phyloP scores from a whole-genome alignment of 92 coral and sea anemone species.

The Porites evermanni region DNA sequence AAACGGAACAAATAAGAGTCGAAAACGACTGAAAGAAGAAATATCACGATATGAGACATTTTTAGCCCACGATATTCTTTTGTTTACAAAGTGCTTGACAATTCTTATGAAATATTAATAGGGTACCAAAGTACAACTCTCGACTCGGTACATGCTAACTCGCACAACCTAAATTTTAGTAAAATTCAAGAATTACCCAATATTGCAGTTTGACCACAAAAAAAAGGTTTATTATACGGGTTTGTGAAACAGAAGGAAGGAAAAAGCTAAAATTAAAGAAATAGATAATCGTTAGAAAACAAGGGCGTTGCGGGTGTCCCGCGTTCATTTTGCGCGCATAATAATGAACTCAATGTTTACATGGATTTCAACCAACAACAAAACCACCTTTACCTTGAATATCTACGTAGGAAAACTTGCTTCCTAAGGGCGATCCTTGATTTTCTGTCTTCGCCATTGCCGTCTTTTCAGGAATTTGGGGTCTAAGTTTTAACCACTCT shows the following conservation, averaged over 20 bases:
- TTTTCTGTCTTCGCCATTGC: constrained; percentile 60
- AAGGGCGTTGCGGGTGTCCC: constrained; percentile 16
- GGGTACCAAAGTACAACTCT: constrained; percentile 28
- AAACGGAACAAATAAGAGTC: not conserved
- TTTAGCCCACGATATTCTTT: not conserved
- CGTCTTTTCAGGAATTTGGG: constrained; percentile 67
- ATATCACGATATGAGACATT: not conserved
- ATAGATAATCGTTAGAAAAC: constrained; percentile 52
- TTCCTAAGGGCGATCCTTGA: constrained; percentile 71
- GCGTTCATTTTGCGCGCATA: constrained; percentile 29
- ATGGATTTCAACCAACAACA: constrained; percentile 47
- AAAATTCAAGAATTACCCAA: not conserved
- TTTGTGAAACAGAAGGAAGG: not conserved
- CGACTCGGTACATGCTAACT: not conserved
- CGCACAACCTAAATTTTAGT: not conserved
- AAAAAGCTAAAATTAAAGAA: constrained; percentile 29
- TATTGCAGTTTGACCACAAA: not conserved
- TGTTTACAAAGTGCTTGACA: constrained; percentile 5
- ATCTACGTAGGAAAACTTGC: constrained; percentile 78
- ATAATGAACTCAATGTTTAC: constrained; percentile 49
- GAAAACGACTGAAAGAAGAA: not conserved
- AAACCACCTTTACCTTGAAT: constrained; percentile 66
- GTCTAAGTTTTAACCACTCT: constrained; percentile 64
- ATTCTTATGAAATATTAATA: constrained; percentile 36
- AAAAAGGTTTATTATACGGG: not conserved